Evolutionary conservation across 2,888 invertebrate genomes (phyloP).

Genomic region (Dendrolimus pini): DNA sequence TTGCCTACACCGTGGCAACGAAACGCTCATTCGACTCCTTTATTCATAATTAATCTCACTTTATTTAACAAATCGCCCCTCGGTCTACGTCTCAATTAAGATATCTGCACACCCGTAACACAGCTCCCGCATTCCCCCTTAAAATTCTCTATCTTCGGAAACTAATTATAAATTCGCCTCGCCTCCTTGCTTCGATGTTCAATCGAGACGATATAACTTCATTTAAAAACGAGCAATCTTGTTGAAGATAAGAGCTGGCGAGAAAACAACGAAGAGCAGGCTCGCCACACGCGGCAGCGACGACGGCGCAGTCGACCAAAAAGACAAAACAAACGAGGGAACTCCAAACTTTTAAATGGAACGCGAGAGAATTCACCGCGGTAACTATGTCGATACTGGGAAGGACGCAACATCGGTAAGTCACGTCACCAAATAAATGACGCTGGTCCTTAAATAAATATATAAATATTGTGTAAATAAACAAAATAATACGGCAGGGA

Average conservation of each 20-base stretch:
- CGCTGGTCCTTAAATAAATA: constrained; percentile 68
- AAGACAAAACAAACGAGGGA: constrained; percentile 54
- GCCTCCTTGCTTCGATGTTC: constrained; percentile 64
- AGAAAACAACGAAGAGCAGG: constrained; percentile 73
- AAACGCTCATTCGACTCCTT: constrained; percentile 46
- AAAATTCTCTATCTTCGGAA: constrained; percentile 74
- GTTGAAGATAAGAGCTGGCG: constrained; percentile 69
- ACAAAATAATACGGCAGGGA: constrained; percentile 66
- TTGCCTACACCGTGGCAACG: constrained; percentile 14
- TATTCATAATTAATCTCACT: constrained; percentile 59
- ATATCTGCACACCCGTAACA: constrained; percentile 57
- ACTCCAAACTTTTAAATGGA: constrained; percentile 69
- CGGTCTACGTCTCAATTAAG: constrained; percentile 68
- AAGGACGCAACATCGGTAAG: constrained; percentile 75
- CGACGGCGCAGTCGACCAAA: constrained; percentile 35
- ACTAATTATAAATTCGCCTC: constrained; percentile 76
- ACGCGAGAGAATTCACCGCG: constrained; percentile 71
- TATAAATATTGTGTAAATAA: constrained; percentile 75
- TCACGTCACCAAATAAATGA: constrained; percentile 75
- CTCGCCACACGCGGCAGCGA: constrained; percentile 64
- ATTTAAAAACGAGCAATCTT: constrained; percentile 76
- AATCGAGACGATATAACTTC: constrained; percentile 74
- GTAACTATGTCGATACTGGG: constrained; percentile 75
- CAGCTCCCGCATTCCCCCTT: constrained; percentile 66
- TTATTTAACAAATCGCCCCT: constrained; percentile 59